A percentile compares a stretch with the other conserved stretches of the same genome.
Evolutionary conservation across 53 echinoderm and acorn worm genomes (phyloP).

Genomic region (Pentamera pediparva): DNA sequence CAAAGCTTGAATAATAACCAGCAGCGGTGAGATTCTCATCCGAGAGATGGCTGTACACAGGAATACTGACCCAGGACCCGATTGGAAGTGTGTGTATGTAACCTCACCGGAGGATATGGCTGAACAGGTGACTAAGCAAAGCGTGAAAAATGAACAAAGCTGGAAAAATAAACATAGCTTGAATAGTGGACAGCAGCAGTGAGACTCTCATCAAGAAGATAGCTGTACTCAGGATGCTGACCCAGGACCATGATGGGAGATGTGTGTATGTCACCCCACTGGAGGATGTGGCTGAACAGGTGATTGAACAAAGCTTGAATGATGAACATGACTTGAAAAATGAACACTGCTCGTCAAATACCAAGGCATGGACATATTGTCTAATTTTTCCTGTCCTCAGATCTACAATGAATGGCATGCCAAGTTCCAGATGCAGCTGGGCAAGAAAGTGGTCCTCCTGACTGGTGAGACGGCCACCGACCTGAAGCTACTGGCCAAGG

Average conservation of each 20-base stretch:
- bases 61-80: slow-evolving; percentile 51
- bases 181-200: slow-evolving; percentile 73
- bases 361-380: no score
- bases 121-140: no score
- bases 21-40: no score
- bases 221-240: slow-evolving; percentile 88
- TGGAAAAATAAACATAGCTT: no score
- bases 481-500: slow-evolving; percentile 97
- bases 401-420: slow-evolving; percentile 97
- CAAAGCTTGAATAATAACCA: no score
- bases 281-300: slow-evolving; percentile 93
- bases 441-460: slow-evolving; percentile 89
- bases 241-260: slow-evolving; percentile 73
- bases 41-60: no score
- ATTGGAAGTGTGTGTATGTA: slow-evolving; percentile 77
- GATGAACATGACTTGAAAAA: no score
- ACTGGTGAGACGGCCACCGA: slow-evolving; percentile 97
- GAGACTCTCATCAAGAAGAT: slow-evolving; percentile 94
- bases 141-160: no score
- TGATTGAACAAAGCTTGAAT: no score
- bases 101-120: slow-evolving; percentile 76
- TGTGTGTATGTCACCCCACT: slow-evolving; percentile 96
- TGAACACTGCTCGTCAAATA: no score
- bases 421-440: slow-evolving; percentile 98
- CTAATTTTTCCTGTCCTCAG: no score